These are phyloP conservation scores for Andrena cerasifolii DNA, from an alignment of 1,140 invertebrate genomes.

Conservation along the genomic window DNA sequence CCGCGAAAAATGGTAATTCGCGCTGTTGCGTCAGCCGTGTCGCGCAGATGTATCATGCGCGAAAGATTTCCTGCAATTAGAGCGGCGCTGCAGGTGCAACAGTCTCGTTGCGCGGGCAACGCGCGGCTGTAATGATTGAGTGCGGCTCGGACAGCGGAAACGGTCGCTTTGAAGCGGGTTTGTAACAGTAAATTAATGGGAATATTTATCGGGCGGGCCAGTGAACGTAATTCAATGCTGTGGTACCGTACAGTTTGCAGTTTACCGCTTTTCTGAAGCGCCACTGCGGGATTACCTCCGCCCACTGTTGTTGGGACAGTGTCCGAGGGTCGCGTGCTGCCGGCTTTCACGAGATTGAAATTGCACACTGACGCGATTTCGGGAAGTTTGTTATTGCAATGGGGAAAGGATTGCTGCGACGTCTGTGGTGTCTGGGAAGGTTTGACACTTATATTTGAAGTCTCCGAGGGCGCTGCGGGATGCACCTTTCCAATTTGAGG, in stretches of 20 bases:
- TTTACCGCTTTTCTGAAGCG: background rate
- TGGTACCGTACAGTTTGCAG: background rate
- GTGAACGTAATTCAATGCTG: background rate
- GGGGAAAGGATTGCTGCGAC: background rate
- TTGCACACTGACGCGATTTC: background rate
- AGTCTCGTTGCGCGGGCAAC: background rate
- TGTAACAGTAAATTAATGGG: constrained; percentile 3
- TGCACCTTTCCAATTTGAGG: no score
- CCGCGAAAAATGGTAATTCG: background rate
- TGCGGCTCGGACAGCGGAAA: background rate
- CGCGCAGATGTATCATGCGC: background rate
- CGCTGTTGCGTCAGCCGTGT: background rate
- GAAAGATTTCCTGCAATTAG: background rate
- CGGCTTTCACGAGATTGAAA: background rate
- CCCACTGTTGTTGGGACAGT: background rate
- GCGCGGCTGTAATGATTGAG: no score
- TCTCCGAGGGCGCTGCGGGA: no score
- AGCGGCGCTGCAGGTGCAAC: background rate
- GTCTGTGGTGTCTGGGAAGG: no score
- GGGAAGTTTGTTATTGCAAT: background rate
- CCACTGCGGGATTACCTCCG: background rate
- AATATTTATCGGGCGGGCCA: background rate
- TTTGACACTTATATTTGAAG: no score
- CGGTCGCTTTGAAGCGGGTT: background rate
- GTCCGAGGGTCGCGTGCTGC: background rate